These are phyloP conservation scores for Heliconius himera DNA, from an alignment of 1,140 invertebrate genomes.

Conservation along the genomic window DNA sequence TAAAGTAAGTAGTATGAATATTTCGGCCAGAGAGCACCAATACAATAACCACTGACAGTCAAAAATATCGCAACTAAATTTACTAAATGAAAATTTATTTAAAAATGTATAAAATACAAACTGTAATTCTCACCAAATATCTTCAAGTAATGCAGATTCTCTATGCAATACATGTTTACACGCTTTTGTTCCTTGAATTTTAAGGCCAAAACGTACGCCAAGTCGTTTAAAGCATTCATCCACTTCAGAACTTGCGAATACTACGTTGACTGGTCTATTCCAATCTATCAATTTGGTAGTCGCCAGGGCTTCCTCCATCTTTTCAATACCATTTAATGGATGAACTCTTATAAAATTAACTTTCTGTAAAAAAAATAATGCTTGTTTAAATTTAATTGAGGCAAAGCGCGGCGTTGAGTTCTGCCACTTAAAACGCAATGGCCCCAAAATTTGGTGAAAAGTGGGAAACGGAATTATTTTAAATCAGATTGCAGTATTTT, in stretches of 20 bases:
- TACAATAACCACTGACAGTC: no score
- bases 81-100: no score
- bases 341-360: conserved; percentile 41
- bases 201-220: conserved; percentile 23
- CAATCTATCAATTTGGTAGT: conserved; percentile 47
- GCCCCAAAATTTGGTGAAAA: no score
- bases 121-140: conserved; percentile 34
- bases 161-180: conserved; percentile 40
- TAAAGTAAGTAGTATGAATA: no score
- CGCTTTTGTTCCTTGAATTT: conserved; percentile 33
- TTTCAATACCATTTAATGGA: conserved; percentile 40
- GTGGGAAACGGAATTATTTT: no score
- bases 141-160: conserved; percentile 28
- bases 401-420: no score
- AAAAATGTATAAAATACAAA: not conserved
- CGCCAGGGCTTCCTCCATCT: conserved; percentile 44
- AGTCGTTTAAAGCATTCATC: conserved; percentile 39
- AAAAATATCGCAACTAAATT: no score
- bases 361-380: not conserved
- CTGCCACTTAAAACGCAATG: no score
- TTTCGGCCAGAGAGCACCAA: no score
- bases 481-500: no score
- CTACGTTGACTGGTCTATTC: conserved; percentile 35
- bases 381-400: not conserved
- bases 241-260: conserved; percentile 36